Base-by-base conservation (phyloP, 2,888 invertebrate species). In the Ommatoiulus sabulosus region DNA sequence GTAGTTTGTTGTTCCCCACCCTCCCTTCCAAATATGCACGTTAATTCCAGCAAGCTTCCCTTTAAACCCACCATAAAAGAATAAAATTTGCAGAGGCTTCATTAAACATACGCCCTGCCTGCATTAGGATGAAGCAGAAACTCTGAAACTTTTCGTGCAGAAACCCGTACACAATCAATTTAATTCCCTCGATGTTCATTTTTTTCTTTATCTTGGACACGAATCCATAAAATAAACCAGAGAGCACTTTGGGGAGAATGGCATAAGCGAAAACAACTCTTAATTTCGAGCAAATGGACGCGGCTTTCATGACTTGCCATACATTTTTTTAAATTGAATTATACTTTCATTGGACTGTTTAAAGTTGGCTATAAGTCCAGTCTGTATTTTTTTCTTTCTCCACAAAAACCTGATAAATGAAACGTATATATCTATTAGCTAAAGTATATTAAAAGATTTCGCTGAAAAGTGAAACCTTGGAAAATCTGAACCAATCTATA, bases 221-320 rank as follows among this genome's bases (percentile, higher is more conserved):
- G 17, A 57, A 57, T 57, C 57, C 17, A 48, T 48, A 48, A 48
- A 48, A 48, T 15, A 15, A 57, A 15, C 57, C 12, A 72, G 24
- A 24, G 48, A 24, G 72, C 72, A 63, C 48, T 48, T 48, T 48
- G 12, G 48, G 48, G 12, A 48, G 48, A 48, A 17, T n/a, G 72
- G 72, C 72, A n/a, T 24, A 10, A 72, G 24, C 24, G 72, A 72
- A 72, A 72, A 72, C 72, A 72, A 72, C 72, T 57, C 57, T 72
- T 72, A 72, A 72, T 72, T 72, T 72, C 72, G 24, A 63, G 24
- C 24, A 72, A 72, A 24, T 72, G 24, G 72, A 72, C 72, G 24
- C 72, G 8, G 72, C 24, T 72, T 24, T 72, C 72, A 72, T 72
- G 72, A 10, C 57, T 3, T 24, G 20, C 24, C 72, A 72, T 72